phyloP scores from a whole-genome alignment of 2,888 invertebrate species.

The Salpingus planirostris region DNA sequence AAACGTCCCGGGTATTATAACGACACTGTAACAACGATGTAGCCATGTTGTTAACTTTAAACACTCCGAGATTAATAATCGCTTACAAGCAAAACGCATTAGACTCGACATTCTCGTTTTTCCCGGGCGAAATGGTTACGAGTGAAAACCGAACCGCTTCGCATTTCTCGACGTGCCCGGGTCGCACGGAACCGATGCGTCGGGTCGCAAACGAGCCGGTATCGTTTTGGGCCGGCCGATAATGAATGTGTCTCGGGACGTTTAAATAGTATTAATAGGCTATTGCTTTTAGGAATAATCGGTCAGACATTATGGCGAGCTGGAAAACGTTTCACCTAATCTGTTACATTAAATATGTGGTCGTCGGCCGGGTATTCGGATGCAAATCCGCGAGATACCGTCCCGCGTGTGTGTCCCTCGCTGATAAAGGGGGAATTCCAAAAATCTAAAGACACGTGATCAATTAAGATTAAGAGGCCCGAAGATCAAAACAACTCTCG shows the following conservation, averaged over 20 bases:
- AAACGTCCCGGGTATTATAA: constrained; percentile 32
- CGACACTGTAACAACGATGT: constrained; percentile 37
- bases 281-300: constrained; percentile 40
- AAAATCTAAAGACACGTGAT: too few species aligned
- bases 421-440: too few species aligned
- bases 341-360: constrained; percentile 36
- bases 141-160: too few species aligned
- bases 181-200: too few species aligned
- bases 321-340: constrained; percentile 38
- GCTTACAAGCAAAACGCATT: constrained; percentile 40
- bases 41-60: constrained; percentile 40
- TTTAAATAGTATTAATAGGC: constrained; percentile 41
- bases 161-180: too few species aligned
- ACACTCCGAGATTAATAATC: constrained; percentile 40
- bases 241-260: constrained; percentile 29
- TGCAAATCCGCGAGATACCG: constrained; percentile 21
- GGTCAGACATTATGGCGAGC: constrained; percentile 32
- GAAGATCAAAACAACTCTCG: too few species aligned
- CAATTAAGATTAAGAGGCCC: too few species aligned
- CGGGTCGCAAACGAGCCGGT: too few species aligned
- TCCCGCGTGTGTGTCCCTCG: too few species aligned
- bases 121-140: constrained; percentile 19
- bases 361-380: constrained; percentile 18
- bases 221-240: too few species aligned
- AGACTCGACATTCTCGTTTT: constrained; percentile 31